Percentiles rank a stretch among this genome's conserved stretches.
phyloP scores from a whole-genome alignment of 2,888 invertebrate species.

The Abscondita cerata region DNA sequence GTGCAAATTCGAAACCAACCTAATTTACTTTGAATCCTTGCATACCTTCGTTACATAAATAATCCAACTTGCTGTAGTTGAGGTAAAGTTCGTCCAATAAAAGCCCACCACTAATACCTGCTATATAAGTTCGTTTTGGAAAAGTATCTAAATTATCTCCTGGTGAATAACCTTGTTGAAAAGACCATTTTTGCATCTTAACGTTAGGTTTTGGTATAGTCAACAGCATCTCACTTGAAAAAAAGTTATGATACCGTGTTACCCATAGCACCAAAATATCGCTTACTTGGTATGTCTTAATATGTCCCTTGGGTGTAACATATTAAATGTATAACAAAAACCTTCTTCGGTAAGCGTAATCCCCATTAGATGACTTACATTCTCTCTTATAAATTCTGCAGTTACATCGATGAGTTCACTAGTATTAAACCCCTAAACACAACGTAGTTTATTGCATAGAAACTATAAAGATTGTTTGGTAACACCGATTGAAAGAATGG shows the following conservation, averaged over 20 bases:
- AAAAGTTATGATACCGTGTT: too few species aligned
- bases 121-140: slow-evolving; percentile 66
- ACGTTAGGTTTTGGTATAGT: not conserved
- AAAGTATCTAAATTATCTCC: not conserved
- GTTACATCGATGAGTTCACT: too few species aligned
- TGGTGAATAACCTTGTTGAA: not conserved
- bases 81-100: slow-evolving; percentile 66
- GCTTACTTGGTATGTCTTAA: slow-evolving; percentile 66
- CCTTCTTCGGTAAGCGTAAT: slow-evolving; percentile 57
- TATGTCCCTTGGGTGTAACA: slow-evolving; percentile 69
- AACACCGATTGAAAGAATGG: too few species aligned
- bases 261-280: too few species aligned
- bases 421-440: too few species aligned
- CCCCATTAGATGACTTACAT: too few species aligned
- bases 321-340: slow-evolving; percentile 74
- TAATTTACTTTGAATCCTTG: slow-evolving; percentile 16
- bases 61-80: slow-evolving; percentile 68
- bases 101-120: slow-evolving; percentile 71
- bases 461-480: too few species aligned
- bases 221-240: too few species aligned
- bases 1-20: slow-evolving; percentile 27
- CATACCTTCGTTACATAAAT: slow-evolving; percentile 60
- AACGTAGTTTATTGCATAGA: too few species aligned
- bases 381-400: too few species aligned
- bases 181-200: not conserved